These are phyloP conservation scores for Drosophila hydei DNA, from an alignment of 1,140 invertebrate species.

Conservation along the genomic window DNA sequence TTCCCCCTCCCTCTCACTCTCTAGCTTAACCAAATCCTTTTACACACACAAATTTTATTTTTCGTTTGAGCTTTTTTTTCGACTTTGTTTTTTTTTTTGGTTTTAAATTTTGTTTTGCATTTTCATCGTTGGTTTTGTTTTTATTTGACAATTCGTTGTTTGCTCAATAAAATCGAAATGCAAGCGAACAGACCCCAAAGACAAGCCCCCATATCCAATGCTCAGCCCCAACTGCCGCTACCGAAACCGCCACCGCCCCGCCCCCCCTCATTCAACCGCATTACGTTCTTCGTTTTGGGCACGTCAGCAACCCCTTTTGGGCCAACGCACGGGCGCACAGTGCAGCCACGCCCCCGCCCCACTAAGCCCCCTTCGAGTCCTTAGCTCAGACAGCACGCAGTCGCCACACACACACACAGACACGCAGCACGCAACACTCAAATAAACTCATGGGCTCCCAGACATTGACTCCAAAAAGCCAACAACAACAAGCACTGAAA, in stretches of 20 bases:
- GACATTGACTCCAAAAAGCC: constrained; percentile 72
- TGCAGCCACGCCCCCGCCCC: background rate
- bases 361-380: background rate
- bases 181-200: constrained; percentile 29
- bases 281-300: constrained; percentile 20
- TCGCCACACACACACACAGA: constrained; percentile 49
- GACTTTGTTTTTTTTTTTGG: constrained; percentile 44
- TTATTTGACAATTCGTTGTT: constrained; percentile 83
- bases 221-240: background rate
- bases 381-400: constrained; percentile 62
- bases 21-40: constrained; percentile 1
- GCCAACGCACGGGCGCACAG: constrained; percentile 22
- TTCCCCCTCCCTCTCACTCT: background rate
- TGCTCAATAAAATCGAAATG: constrained; percentile 84
- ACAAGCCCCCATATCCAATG: background rate
- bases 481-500: constrained; percentile 17
- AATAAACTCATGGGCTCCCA: constrained; percentile 60
- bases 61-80: background rate
- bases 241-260: background rate
- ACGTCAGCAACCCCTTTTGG: constrained; percentile 38
- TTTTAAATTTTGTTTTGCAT: constrained; percentile 66
- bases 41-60: constrained; percentile 7
- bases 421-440: constrained; percentile 55
- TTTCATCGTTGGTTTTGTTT: constrained; percentile 79
- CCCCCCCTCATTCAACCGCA: background rate